Evolutionary conservation across 2,113 vertebrate species (phyloP).

Genomic region (Myanophis thanlyinensis): DNA sequence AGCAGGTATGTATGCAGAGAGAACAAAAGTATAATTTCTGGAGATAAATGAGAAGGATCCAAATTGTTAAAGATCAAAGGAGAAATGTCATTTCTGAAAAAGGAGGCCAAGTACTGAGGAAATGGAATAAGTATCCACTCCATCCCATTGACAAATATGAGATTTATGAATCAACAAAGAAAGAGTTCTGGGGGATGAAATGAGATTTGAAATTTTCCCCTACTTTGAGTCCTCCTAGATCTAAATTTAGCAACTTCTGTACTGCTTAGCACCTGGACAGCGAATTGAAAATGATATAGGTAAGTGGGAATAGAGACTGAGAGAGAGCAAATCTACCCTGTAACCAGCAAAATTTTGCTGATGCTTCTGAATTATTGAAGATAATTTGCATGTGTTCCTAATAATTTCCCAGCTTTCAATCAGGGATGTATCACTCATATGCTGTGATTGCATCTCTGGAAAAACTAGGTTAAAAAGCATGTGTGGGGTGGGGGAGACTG

Average conservation of each 20-base stretch:
- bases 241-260: background rate
- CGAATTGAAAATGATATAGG: background rate
- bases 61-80: background rate
- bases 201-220: background rate
- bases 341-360: background rate
- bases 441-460: background rate
- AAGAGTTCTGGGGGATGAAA: background rate
- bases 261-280: background rate
- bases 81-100: background rate
- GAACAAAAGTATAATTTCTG: background rate
- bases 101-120: background rate
- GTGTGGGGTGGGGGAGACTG: too few relatives aligned
- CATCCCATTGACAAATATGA: background rate
- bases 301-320: background rate
- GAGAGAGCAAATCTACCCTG: background rate
- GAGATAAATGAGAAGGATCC: background rate
- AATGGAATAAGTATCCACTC: background rate
- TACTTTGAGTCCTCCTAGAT: background rate
- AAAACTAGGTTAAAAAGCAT: too few relatives aligned
- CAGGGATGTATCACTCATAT: background rate
- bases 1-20: background rate
- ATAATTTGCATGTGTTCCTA: background rate
- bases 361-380: background rate
- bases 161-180: background rate
- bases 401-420: background rate